A percentile compares a stretch with the other conserved stretches of the same genome.
These are phyloP conservation scores for Scomber japonicus DNA, from an alignment of 2,113 vertebrate genomes.

Conservation along the genomic window DNA sequence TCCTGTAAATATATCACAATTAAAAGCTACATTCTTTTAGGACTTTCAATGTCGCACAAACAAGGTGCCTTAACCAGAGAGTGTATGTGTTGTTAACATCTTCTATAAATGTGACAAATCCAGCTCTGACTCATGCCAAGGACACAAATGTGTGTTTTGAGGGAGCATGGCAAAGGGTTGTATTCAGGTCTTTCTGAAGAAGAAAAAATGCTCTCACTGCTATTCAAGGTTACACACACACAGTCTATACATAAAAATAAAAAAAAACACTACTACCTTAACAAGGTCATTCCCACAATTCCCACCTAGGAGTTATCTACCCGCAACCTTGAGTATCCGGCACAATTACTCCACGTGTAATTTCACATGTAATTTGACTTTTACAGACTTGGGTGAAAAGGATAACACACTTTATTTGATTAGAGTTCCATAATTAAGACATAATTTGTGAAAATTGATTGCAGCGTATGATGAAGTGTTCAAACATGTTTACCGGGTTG, in stretches of 20 bases:
- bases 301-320: conserved; percentile 5
- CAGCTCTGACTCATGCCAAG: conserved; percentile 24
- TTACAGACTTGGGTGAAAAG: conserved; percentile 35
- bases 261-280: not conserved
- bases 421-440: conserved; percentile 37
- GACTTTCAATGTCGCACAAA: not conserved
- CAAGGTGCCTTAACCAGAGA: not conserved
- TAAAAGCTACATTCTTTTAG: not conserved
- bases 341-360: conserved; percentile 34
- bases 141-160: conserved; percentile 27
- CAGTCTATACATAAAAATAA: conserved; percentile 51
- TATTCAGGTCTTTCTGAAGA: conserved; percentile 17
- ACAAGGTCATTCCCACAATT: conserved; percentile 53
- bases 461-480: conserved; percentile 32
- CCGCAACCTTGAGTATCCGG: conserved; percentile 24
- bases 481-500: conserved; percentile 42
- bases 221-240: conserved; percentile 51
- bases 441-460: conserved; percentile 61
- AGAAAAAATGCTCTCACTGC: conserved; percentile 23
- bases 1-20: conserved; percentile 9
- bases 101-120: conserved; percentile 27
- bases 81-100: conserved; percentile 1
- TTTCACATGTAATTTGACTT: conserved; percentile 52
- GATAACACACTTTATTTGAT: conserved; percentile 57
- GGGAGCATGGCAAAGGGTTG: conserved; percentile 4